phyloP scores from a whole-genome alignment of 2,888 invertebrate genomes.

The Epinotia demarniana region DNA sequence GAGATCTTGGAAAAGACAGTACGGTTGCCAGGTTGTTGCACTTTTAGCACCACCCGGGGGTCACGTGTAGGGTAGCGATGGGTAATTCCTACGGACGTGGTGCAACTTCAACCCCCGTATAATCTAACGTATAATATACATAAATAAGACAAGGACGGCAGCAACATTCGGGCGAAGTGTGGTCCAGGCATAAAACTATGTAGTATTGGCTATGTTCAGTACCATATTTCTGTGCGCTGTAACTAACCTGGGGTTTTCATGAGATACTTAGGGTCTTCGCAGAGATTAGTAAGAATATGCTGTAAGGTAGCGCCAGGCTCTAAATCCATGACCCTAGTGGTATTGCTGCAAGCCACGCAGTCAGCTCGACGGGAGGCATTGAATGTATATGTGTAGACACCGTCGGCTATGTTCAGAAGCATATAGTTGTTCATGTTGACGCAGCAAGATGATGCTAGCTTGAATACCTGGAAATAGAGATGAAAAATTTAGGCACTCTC shows the following conservation, averaged over 20 bases:
- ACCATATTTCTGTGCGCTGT: not conserved
- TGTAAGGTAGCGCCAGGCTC: slow-evolving; percentile 87
- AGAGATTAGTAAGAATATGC: slow-evolving; percentile 91
- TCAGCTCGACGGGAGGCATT: slow-evolving; percentile 94
- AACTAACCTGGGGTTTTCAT: slow-evolving; percentile 94
- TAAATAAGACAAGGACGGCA: too few relatives aligned
- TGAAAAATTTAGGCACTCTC: too few relatives aligned
- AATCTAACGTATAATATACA: too few relatives aligned
- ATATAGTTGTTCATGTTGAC: slow-evolving; percentile 97
- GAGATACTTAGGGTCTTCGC: slow-evolving; percentile 91
- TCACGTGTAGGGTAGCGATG: too few relatives aligned
- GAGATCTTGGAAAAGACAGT: too few relatives aligned
- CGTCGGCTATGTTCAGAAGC: slow-evolving; percentile 98
- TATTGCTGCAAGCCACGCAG: slow-evolving; percentile 95
- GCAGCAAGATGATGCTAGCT: slow-evolving; percentile 96
- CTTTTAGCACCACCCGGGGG: too few relatives aligned
- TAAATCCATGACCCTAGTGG: slow-evolving; percentile 86
- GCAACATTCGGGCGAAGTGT: too few relatives aligned
- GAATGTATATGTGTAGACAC: slow-evolving; percentile 98
- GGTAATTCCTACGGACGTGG: too few relatives aligned
- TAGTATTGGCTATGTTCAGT: not conserved
- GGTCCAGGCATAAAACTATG: too few relatives aligned
- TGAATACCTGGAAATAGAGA: slow-evolving; percentile 88
- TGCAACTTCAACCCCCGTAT: too few relatives aligned
- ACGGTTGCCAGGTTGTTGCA: too few relatives aligned